Conservation (phyloP, 2,888 invertebrate species). For the Sphaerophoria taeniata region DNA sequence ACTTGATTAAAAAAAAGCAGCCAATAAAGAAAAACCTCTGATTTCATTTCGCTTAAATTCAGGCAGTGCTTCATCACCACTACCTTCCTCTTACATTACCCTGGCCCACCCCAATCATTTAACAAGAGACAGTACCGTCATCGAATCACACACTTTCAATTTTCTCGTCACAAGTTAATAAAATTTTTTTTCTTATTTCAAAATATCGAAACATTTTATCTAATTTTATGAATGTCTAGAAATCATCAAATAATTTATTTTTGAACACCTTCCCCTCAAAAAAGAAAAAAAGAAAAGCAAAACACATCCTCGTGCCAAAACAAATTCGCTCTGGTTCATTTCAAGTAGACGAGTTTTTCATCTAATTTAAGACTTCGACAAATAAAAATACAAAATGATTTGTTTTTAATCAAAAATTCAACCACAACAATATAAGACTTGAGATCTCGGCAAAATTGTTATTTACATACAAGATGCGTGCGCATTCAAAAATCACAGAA, state of each 20-base stretch:
- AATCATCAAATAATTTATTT: slow-evolving; percentile 42
- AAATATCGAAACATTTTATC: neutral
- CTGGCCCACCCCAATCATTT: slow-evolving; percentile 23
- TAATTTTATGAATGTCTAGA: slow-evolving; percentile 19
- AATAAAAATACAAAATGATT: slow-evolving; percentile 41
- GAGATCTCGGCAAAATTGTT: slow-evolving; percentile 40
- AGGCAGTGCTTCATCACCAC: neutral
- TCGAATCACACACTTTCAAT: slow-evolving; percentile 4
- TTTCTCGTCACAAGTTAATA: slow-evolving; percentile 10
- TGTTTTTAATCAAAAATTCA: neutral
- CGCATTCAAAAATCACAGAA: slow-evolving; percentile 15
- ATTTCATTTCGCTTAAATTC: neutral
- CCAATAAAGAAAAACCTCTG: neutral
- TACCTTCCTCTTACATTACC: neutral
- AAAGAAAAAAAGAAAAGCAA: neutral
- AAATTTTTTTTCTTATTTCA: neutral
- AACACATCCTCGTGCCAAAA: slow-evolving; percentile 33
- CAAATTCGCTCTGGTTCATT: slow-evolving; percentile 58
- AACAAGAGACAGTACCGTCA: slow-evolving; percentile 5
- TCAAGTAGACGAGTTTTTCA: slow-evolving; percentile 27
- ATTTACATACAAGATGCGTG: slow-evolving; percentile 38
- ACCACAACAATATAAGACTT: neutral
- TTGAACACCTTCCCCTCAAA: slow-evolving; percentile 21
- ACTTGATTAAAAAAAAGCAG: neutral
- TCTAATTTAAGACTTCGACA: slow-evolving; percentile 62